Evolutionary conservation across 2,888 invertebrate species (phyloP).

Genomic region (Pyrgus malvae): DNA sequence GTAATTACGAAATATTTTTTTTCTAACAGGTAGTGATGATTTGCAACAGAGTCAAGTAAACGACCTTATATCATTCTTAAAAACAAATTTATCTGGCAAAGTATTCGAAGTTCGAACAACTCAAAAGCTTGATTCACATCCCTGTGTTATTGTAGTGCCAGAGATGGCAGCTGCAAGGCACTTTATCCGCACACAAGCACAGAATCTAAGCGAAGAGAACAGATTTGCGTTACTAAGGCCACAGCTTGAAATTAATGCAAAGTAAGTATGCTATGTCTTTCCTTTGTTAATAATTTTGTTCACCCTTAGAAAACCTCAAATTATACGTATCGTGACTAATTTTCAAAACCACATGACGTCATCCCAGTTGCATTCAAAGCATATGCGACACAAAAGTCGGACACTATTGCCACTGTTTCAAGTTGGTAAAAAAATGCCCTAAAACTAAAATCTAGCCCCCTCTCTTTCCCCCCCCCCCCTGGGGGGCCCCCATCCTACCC

Average conservation of each 20-base stretch:
- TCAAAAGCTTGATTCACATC: slow-evolving; percentile 91
- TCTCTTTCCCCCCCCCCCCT: too few species aligned
- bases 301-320: too few species aligned
- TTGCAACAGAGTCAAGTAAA: slow-evolving; percentile 89
- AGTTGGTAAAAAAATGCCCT: too few species aligned
- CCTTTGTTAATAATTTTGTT: too few species aligned
- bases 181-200: slow-evolving; percentile 94
- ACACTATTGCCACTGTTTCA: too few species aligned
- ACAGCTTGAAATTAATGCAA: slow-evolving; percentile 96
- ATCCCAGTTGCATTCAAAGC: too few species aligned
- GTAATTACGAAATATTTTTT: too few species aligned
- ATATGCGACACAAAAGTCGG: too few species aligned
- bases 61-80: slow-evolving; percentile 89
- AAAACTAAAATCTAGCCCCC: too few species aligned
- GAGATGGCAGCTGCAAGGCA: slow-evolving; percentile 99
- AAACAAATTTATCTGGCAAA: slow-evolving; percentile 88
- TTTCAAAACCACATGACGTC: too few species aligned
- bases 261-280: slow-evolving; percentile 84
- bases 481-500: too few species aligned
- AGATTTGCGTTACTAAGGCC: slow-evolving; percentile 94
- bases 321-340: too few species aligned
- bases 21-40: slow-evolving; percentile 80
- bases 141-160: slow-evolving; percentile 96
- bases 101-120: slow-evolving; percentile 93
- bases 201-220: slow-evolving; percentile 90